Evolutionary conservation across 2,888 invertebrate genomes (phyloP), one percentile per base, ranked within the genome.

Genomic region (Aricia artaxerxes): DNA sequence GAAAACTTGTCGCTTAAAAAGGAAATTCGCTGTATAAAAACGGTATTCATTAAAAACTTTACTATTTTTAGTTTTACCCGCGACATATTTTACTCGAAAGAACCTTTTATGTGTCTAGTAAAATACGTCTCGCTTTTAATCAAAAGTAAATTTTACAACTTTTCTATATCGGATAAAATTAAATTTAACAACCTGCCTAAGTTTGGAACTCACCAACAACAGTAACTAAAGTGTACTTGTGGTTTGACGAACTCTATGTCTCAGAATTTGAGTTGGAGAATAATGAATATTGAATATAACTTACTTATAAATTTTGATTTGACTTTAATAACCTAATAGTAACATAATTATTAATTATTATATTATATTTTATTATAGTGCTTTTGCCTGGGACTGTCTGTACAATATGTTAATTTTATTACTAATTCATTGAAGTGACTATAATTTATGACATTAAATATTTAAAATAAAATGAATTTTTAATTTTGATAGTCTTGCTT

Each of bases 1-100:
- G 84, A 84, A 87, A 88, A 88, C 85, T 88, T 85, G 80, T 76
- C 80, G 79, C 82, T 84, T 85, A 86, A 87, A 85, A 84, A 85
- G 82, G 82, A 85, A 82, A 82, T 69, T 83, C 82, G 83, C 84
- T 85, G 84, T 83, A 85, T 86, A 85, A 87, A 86, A 88, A 84
- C 80, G 81, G 84, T 84, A 85, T 87, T 87, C 84, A 85, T 85
- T 83, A 83, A 84, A 64, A 84, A 84, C 82, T 83, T 84, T 82
- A 83, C 82, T 82, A 82, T 82, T 82, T 81, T 80, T 44, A 64
- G 57, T 77, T 72, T 38, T 49, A 73, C 53, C 31, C 35, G 76
- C 35, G 53, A 76, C 76, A 76, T 57, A 76, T 76, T 76, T 76
- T 76, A 76, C 53, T 76, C 35, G 49, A 57, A 31, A 76, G 76